Conservation (phyloP, 2,888 invertebrate genomes). For the Epinotia ramella region DNA sequence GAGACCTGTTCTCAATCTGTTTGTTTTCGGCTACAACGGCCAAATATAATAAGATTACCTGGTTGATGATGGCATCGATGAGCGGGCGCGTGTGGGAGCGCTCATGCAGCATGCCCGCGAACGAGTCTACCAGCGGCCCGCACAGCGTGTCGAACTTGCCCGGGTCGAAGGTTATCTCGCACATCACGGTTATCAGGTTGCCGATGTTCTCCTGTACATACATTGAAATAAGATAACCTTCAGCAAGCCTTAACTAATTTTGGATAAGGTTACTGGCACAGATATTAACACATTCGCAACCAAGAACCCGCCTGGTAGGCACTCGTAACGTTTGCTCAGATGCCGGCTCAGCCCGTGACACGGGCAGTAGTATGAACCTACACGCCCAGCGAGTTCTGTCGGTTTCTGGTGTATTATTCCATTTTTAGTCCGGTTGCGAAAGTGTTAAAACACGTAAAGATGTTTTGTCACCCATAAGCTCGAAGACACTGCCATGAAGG, state of each 20-base stretch:
- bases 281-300: too few species aligned
- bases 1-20: too few species aligned
- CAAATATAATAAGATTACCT: conserved; percentile 68
- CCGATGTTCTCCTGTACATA: conserved; percentile 76
- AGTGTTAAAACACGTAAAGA: background rate
- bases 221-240: background rate
- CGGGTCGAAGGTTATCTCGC: conserved; percentile 87
- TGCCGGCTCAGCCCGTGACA: too few species aligned
- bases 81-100: conserved; percentile 86
- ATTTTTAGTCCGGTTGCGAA: too few species aligned
- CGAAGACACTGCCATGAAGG: too few species aligned
- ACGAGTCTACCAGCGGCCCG: conserved; percentile 88
- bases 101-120: conserved; percentile 88
- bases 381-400: too few species aligned
- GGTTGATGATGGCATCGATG: conserved; percentile 88
- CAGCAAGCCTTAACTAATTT: background rate
- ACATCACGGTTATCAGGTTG: conserved; percentile 86
- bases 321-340: too few species aligned
- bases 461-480: too few species aligned
- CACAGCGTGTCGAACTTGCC: conserved; percentile 91
- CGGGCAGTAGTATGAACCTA: too few species aligned
- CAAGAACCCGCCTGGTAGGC: too few species aligned
- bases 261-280: background rate
- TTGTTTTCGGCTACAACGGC: too few species aligned
- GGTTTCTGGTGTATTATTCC: too few species aligned